A percentile compares a stretch with the other conserved stretches of the same genome.
phyloP scores from a whole-genome alignment of 2,888 invertebrate species.

The Phyllotreta striolata region DNA sequence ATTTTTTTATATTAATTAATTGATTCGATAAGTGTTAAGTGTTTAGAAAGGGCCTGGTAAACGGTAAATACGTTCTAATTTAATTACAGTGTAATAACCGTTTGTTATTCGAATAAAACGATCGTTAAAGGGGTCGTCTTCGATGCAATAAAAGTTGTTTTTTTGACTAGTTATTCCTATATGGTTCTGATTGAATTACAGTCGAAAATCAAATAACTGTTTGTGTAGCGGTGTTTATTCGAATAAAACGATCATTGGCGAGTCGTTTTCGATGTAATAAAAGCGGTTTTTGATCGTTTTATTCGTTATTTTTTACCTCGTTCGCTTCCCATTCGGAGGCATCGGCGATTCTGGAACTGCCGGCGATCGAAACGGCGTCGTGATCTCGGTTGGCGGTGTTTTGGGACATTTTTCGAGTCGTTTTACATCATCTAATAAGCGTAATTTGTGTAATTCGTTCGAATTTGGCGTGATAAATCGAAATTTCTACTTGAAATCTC shows the following conservation, averaged over 20 bases:
- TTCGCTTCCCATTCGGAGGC: slow-evolving; percentile 79
- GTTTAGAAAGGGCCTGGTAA: background rate
- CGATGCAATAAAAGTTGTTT: background rate
- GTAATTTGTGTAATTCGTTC: too few relatives aligned
- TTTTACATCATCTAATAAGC: slow-evolving; percentile 8
- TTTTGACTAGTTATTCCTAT: too few relatives aligned
- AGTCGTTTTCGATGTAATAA: background rate
- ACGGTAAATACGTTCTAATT: background rate
- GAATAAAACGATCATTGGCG: background rate
- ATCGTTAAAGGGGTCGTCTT: background rate
- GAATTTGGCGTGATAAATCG: too few relatives aligned
- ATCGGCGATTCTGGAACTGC: slow-evolving; percentile 72
- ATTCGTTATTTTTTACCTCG: slow-evolving; percentile 64
- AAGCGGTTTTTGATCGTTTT: background rate
- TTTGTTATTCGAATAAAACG: background rate
- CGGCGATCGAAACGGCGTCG: slow-evolving; percentile 66
- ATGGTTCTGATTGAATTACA: too few relatives aligned
- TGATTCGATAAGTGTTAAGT: background rate
- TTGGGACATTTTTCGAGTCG: slow-evolving; percentile 66
- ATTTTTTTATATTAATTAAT: slow-evolving; percentile 8
- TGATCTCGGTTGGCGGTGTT: slow-evolving; percentile 70
- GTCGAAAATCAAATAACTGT: background rate
- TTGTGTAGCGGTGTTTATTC: slow-evolving; percentile 1
- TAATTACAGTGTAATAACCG: too few relatives aligned
- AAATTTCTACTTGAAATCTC: too few relatives aligned